Evolutionary conservation across 2,888 invertebrate species (phyloP).

Genomic region (Cylloceria caligata): DNA sequence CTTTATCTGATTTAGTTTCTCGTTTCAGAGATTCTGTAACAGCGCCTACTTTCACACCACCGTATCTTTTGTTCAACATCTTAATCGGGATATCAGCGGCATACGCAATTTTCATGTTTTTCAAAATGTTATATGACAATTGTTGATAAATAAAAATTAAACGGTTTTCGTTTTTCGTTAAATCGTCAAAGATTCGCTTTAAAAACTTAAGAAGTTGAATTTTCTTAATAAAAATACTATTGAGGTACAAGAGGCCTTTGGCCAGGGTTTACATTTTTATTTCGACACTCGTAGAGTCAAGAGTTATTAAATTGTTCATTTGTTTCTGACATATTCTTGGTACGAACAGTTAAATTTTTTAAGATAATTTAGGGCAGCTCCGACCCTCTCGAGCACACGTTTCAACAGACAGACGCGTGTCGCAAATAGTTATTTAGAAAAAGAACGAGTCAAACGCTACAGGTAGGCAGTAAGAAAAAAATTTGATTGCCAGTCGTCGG

Average conservation of each 20-base stretch:
- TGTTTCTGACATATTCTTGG: neutral
- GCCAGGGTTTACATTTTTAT: no score
- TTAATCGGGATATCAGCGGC: slow-evolving; percentile 46
- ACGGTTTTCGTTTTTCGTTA: neutral
- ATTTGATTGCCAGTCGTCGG: slow-evolving; percentile 37
- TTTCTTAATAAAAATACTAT: no score
- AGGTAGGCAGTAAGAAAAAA: slow-evolving; percentile 35
- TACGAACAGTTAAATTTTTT: neutral
- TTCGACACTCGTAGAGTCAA: no score
- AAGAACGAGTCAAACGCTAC: neutral
- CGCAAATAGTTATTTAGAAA: neutral
- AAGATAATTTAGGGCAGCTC: neutral
- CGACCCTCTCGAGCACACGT: neutral
- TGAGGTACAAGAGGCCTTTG: no score
- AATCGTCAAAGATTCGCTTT: no score
- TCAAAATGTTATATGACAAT: neutral
- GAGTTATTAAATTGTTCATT: no score
- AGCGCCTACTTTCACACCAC: slow-evolving; percentile 48
- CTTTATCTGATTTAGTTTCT: slow-evolving; percentile 68
- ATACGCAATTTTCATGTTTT: neutral
- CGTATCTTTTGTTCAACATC: slow-evolving; percentile 64
- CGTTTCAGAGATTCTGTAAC: slow-evolving; percentile 62
- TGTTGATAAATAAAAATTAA: neutral
- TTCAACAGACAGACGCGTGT: slow-evolving; percentile 18
- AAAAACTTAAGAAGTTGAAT: no score